Evolutionary conservation across 2,888 invertebrate species (phyloP), one percentile per base, ranked within the genome.

Genomic region (Corbicula japonica): DNA sequence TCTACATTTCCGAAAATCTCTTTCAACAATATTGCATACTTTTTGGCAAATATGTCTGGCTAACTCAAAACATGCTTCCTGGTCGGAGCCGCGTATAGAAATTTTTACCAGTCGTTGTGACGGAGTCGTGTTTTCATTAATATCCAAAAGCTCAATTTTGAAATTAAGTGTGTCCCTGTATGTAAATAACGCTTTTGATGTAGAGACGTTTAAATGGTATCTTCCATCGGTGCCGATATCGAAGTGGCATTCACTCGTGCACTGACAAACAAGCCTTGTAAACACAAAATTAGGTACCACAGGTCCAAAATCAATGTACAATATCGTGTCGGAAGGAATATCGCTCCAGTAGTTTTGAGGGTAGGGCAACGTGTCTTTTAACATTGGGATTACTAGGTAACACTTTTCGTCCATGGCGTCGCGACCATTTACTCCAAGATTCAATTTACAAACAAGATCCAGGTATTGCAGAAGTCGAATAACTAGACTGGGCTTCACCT

Each of bases 1-100:
- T 3, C 76, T 48, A 54, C 86, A 86, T 34, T 76, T 80, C 23
- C 68, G 54, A 46, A 85, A 86, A 41, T 86, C 83, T 21, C 80
- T 58, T 23, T 76, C 66, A 26, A 86, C 81, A 50, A 86, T 84
- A 30, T 74, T 75, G 2, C 44, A 58, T 21, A 86, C 63, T 15
- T 65, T 70, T 23, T 65, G 60, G 60, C 81, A 82, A 21, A 85
- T 58, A 18, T 73, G 52, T 34, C 66, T 58, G 15, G 70, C 44
- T 58, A 83, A 44, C 8, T 35, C 3, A 38, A 76, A 35, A 12
- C 77, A 70, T 2, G 41, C 46, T 1, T 44, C 54, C 18, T 65
- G 65, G 28, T 76, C 69, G 12, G 35, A 48, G 1, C 72, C 73
- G 18, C 84, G 61, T 12, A 80, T 63, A 21, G 76, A 75, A 48